Percentiles rank a stretch among this genome's conserved stretches.
These are phyloP conservation scores for Mimas tiliae DNA, from an alignment of 2,888 invertebrate genomes.

Conservation along the genomic window DNA sequence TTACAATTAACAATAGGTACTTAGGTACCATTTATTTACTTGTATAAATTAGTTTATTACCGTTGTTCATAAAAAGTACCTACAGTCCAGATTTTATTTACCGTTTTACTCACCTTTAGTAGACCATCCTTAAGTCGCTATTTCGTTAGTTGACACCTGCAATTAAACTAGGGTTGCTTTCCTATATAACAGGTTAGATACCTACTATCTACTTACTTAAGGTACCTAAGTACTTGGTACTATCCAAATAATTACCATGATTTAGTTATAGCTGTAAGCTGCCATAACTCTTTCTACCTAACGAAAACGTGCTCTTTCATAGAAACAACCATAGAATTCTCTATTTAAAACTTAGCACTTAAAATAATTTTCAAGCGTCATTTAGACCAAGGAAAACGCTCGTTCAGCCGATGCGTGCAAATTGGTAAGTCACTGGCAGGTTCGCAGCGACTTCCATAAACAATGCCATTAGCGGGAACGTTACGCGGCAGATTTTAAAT, in stretches of 20 bases:
- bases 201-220: no score
- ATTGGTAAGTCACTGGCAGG: slow-evolving; percentile 76
- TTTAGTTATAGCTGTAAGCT: no score
- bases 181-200: no score
- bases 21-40: no score
- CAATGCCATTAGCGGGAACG: slow-evolving; percentile 81
- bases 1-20: no score
- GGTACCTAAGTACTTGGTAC: no score
- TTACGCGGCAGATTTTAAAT: slow-evolving; percentile 84
- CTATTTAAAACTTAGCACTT: slow-evolving; percentile 46
- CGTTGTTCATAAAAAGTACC: background rate
- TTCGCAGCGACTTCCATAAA: slow-evolving; percentile 68
- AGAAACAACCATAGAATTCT: slow-evolving; percentile 5
- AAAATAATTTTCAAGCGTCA: slow-evolving; percentile 62
- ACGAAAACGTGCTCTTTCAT: slow-evolving; percentile 10
- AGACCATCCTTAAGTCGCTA: background rate
- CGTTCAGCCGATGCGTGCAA: slow-evolving; percentile 61
- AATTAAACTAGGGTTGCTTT: background rate
- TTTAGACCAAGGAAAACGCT: slow-evolving; percentile 62
- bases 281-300: background rate
- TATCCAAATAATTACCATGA: no score
- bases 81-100: no score
- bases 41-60: no score
- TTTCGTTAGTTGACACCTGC: background rate
- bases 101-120: no score